Conservation (phyloP, 1,140 invertebrate genomes). For the Lordiphosa mommai region DNA sequence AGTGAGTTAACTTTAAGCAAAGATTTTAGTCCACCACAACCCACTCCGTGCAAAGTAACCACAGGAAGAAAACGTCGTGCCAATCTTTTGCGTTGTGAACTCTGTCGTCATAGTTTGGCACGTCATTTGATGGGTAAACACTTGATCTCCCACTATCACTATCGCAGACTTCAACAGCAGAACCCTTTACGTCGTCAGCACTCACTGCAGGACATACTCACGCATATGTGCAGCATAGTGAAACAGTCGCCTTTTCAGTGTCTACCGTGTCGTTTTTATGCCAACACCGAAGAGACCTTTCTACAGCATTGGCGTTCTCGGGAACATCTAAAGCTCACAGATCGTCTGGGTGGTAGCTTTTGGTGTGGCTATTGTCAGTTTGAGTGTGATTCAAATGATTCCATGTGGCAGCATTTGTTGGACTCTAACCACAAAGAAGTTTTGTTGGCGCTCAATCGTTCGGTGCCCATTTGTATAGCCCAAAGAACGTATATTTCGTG, state of each 20-base stretch:
- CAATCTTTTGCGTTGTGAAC: slow-evolving; percentile 83
- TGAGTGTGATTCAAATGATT: slow-evolving; percentile 83
- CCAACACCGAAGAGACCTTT: slow-evolving; percentile 86
- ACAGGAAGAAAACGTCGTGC: slow-evolving; percentile 79
- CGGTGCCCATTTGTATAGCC: slow-evolving; percentile 88
- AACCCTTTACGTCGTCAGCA: slow-evolving; percentile 14
- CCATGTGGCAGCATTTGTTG: slow-evolving; percentile 86
- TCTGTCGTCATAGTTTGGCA: slow-evolving; percentile 85
- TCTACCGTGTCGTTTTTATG: slow-evolving; percentile 90
- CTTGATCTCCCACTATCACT: slow-evolving; percentile 91
- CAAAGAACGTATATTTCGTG: slow-evolving; percentile 80
- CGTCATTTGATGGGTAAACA: slow-evolving; percentile 89
- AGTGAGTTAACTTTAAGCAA: slow-evolving; percentile 26
- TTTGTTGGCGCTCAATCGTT: slow-evolving; percentile 86
- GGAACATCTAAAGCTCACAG: slow-evolving; percentile 81
- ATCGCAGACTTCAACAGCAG: slow-evolving; percentile 83
- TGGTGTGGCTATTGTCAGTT: slow-evolving; percentile 89
- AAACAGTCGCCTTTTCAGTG: slow-evolving; percentile 91
- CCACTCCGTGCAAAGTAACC: not conserved
- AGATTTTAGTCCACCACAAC: slow-evolving; percentile 12
- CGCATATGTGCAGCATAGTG: slow-evolving; percentile 88
- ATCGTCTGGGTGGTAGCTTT: slow-evolving; percentile 81
- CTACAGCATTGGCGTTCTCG: slow-evolving; percentile 85
- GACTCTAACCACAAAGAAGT: slow-evolving; percentile 86
- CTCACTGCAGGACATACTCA: slow-evolving; percentile 82